These are phyloP conservation scores for Clupea harengus DNA, from an alignment of 2,113 vertebrate genomes.

Conservation along the genomic window DNA sequence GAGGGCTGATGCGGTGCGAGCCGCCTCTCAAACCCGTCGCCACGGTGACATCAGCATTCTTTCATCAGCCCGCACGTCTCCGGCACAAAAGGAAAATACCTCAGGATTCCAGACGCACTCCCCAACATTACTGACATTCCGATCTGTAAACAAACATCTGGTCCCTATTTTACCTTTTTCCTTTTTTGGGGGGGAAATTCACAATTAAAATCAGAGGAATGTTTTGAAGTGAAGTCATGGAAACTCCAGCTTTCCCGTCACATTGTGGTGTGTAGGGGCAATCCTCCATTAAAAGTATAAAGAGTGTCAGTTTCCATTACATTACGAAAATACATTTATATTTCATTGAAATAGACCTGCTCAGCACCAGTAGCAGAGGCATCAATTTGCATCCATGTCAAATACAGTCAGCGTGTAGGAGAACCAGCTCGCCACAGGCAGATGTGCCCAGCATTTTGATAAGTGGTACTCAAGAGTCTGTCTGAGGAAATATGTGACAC, in stretches of 20 bases:
- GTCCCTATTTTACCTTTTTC: background rate
- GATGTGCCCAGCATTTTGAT: background rate
- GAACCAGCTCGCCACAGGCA: background rate
- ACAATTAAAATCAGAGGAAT: background rate
- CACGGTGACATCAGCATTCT: constrained; percentile 1
- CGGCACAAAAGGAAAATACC: background rate
- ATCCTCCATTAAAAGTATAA: background rate
- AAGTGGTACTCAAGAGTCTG: background rate
- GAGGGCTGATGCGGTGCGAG: background rate
- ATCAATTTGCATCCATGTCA: no score
- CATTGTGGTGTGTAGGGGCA: background rate
- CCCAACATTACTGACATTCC: background rate
- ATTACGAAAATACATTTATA: background rate
- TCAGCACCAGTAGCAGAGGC: no score
- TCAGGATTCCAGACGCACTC: background rate
- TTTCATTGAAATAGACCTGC: background rate
- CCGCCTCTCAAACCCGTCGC: background rate
- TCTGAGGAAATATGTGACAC: background rate
- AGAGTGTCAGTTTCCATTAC: background rate
- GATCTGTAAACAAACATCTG: constrained; percentile 18
- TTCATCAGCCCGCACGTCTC: background rate
- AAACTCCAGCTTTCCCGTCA: background rate
- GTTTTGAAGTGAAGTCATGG: background rate
- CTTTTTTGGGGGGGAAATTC: background rate
- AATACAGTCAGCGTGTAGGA: background rate